phyloP scores from a whole-genome alignment of 2,888 invertebrate species.

The Thera obeliscata region DNA sequence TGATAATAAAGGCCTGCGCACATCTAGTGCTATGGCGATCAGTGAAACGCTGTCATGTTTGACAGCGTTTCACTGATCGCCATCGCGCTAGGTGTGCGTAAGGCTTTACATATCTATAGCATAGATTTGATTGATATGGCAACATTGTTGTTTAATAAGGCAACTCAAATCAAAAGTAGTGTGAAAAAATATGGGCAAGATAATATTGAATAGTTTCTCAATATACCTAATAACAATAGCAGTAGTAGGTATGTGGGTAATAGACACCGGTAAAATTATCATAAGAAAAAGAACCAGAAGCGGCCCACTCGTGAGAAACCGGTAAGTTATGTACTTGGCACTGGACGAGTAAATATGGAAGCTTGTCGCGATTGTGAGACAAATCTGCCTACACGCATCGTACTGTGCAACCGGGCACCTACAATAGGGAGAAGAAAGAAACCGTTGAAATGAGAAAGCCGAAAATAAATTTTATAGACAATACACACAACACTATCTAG shows the following conservation, averaged over 20 bases:
- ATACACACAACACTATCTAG: too few relatives aligned
- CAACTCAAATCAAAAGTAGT: too few relatives aligned
- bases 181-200: slow-evolving; percentile 2
- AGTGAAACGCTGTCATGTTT: too few relatives aligned
- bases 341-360: slow-evolving; percentile 80
- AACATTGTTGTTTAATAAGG: too few relatives aligned
- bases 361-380: slow-evolving; percentile 75
- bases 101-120: too few relatives aligned
- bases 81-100: too few relatives aligned
- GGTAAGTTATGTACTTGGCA: slow-evolving; percentile 69
- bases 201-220: slow-evolving; percentile 31
- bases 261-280: slow-evolving; percentile 65
- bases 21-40: too few relatives aligned
- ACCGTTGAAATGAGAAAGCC: not conserved
- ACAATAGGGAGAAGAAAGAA: slow-evolving; percentile 1
- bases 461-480: not conserved
- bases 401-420: slow-evolving; percentile 11
- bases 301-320: slow-evolving; percentile 79
- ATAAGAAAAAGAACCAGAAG: slow-evolving; percentile 70
- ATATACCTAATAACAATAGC: slow-evolving; percentile 41
- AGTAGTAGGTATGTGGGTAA: slow-evolving; percentile 51
- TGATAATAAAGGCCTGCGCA: too few relatives aligned
- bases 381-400: slow-evolving; percentile 72
- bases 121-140: too few relatives aligned
- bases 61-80: too few relatives aligned